These are phyloP conservation scores for Tetrax tetrax DNA, from an alignment of 2,113 vertebrate genomes.

Conservation along the genomic window DNA sequence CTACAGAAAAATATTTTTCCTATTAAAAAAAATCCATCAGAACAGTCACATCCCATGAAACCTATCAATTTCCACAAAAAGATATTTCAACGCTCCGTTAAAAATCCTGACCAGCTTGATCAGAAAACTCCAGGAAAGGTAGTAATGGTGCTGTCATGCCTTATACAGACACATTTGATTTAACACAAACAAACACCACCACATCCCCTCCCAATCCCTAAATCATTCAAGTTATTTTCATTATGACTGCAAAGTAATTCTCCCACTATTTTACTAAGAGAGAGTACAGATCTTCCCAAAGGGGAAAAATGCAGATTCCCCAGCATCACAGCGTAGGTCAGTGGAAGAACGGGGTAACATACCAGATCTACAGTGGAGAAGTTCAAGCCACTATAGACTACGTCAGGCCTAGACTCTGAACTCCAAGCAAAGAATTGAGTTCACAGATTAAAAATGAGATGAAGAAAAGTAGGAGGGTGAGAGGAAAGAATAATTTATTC, in stretches of 20 bases:
- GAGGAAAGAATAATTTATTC: neutral
- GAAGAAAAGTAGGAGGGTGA: neutral
- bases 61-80: neutral
- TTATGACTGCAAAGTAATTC: neutral
- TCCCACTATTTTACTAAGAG: neutral
- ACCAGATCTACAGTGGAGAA: rapidly evolving
- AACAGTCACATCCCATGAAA: neutral
- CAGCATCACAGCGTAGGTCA: neutral
- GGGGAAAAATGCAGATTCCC: rapidly evolving
- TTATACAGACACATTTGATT: neutral
- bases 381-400: neutral
- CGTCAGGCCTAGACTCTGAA: too few species aligned
- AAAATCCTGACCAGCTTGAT: neutral
- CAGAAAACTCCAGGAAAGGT: neutral
- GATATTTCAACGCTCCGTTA: neutral
- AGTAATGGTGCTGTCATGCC: neutral
- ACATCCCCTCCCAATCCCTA: neutral
- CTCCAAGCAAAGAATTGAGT: neutral
- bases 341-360: neutral
- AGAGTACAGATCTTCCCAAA: neutral
- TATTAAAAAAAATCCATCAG: neutral
- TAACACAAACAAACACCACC: neutral
- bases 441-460: neutral
- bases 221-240: neutral
- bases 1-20: neutral